Base-by-base conservation (phyloP, 1,140 invertebrate genomes). In the Vollenhovia emeryi region DNA sequence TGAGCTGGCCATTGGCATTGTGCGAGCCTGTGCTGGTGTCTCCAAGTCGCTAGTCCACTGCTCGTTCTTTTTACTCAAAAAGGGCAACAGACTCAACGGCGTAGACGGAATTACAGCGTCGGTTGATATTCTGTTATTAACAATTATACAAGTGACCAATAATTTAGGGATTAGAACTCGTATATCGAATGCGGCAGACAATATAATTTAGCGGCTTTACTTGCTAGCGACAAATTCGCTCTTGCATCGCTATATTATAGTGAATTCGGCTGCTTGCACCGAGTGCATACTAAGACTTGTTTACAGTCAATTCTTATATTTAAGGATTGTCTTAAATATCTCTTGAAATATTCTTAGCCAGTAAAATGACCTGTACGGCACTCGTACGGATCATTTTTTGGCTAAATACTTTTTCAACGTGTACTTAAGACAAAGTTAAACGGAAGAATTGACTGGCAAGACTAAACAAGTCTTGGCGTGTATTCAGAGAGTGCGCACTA, bases 21-120 rank as follows among this genome's bases (percentile, higher is more conserved):
- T 40, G 2, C 15, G 13, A 9, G 66, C 55, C 45, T 83, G 5
- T 83, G 89, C 82, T 21, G 93, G 93, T 45, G 93, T 94, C 74
- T 94, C 93, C 86, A 94, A 90, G 36, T 93, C 93, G 84, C 92
- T 93, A 50, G 85, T 92, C 93, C 93, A 94, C 1, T 90, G 87
- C 62, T 91, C 85, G 40, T 90, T 91, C 74, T 88, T 87, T 74
- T 93, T 93, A 79, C 43, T 85, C 76, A 94, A 89, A 59, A 94
- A 90, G 43, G 93, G 91, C 36, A 86, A 43, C 55, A 94, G 87
- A 89, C 90, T 91, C 52, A 89, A 36, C 13, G 93, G 93, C 27
- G 92, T 93, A 8, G 80, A 88, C 55, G 93, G 93, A 33, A 93
- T 74, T 43, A 78, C 69, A 48, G 92, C 85, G 66, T 78, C 87